phyloP scores from a whole-genome alignment of 2,888 invertebrate genomes.

The Heterodera filipjevi region DNA sequence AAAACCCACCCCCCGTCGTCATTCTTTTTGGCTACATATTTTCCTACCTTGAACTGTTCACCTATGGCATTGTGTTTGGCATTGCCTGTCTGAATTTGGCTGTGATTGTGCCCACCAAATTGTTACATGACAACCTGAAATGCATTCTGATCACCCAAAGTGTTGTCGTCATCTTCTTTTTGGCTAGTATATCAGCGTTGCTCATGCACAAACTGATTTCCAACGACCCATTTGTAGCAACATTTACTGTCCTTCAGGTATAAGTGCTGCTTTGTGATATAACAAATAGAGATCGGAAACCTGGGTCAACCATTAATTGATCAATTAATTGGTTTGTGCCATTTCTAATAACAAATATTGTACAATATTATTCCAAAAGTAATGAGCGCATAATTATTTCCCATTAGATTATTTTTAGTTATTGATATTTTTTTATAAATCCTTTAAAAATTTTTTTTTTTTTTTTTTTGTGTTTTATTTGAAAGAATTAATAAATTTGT shows the following conservation, averaged over 20 bases:
- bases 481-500: too few relatives aligned
- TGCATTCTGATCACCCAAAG: slow-evolving; percentile 1
- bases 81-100: neutral
- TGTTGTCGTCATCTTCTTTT: neutral
- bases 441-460: too few relatives aligned
- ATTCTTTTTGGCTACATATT: neutral
- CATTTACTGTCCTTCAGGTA: neutral
- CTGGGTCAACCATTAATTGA: too few relatives aligned
- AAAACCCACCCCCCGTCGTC: too few relatives aligned
- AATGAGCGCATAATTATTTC: too few relatives aligned
- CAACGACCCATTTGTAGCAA: neutral
- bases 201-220: neutral
- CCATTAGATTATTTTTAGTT: too few relatives aligned
- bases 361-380: too few relatives aligned
- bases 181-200: neutral
- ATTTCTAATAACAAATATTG: too few relatives aligned
- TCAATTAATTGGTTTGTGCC: too few relatives aligned
- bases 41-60: neutral
- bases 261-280: too few relatives aligned
- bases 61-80: neutral
- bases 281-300: neutral
- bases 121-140: neutral
- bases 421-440: too few relatives aligned
- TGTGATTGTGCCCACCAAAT: neutral
- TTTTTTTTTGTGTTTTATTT: too few relatives aligned